These are phyloP conservation scores for Bombus pascuorum DNA, from an alignment of 1,140 invertebrate genomes.

Conservation along the genomic window DNA sequence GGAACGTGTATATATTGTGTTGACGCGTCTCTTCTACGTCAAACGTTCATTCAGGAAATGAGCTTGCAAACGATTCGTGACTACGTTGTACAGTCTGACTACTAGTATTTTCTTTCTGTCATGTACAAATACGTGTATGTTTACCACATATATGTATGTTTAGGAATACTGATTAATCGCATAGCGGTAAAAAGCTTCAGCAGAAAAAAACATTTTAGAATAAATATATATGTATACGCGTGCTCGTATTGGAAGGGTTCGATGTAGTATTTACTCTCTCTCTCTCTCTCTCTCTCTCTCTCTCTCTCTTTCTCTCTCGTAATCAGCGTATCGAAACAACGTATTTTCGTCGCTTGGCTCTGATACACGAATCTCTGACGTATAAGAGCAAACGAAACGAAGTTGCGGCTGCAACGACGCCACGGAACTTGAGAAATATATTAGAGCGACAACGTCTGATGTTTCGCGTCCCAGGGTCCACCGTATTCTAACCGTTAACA, in stretches of 20 bases:
- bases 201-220: not conserved
- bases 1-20: slow-evolving; percentile 5
- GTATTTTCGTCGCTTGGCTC: slow-evolving; percentile 45
- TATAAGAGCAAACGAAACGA: slow-evolving; percentile 36
- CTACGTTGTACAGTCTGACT: not conserved
- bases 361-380: slow-evolving; percentile 52
- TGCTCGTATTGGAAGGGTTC: not conserved
- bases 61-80: not conserved
- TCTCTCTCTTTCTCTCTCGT: not conserved
- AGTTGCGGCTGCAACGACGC: not conserved
- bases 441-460: slow-evolving; percentile 38
- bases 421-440: slow-evolving; percentile 25
- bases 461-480: slow-evolving; percentile 40
- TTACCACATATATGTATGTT: not conserved
- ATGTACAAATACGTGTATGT: not conserved
- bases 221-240: not conserved
- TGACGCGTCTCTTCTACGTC: slow-evolving; percentile 12
- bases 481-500: slow-evolving; percentile 41
- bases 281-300: too few relatives aligned
- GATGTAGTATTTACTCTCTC: not conserved
- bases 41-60: not conserved
- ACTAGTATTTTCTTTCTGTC: not conserved
- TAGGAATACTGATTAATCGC: not conserved
- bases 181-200: not conserved
- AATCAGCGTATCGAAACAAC: slow-evolving; percentile 33